These are phyloP conservation scores for Podocnemis expansa DNA, from an alignment of 2,113 vertebrate species.

Conservation along the genomic window DNA sequence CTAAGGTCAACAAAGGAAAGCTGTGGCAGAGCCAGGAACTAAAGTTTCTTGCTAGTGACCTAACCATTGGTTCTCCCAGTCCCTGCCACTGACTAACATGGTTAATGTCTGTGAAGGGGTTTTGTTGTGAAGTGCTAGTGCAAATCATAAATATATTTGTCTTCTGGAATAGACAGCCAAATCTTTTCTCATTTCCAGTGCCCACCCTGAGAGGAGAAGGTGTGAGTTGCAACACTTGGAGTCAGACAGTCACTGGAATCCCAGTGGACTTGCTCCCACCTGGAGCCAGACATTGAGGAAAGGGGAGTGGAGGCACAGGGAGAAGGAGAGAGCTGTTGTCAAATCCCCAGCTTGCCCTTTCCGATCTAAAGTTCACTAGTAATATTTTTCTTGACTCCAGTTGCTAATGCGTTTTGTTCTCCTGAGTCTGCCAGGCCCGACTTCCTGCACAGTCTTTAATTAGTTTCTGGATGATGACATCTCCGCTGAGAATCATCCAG, in stretches of 20 bases:
- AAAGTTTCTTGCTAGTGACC: fast-evolving
- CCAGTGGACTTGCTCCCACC: neutral
- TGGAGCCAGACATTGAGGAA: fast-evolving
- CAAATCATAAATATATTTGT: neutral
- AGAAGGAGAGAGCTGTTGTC: slow-evolving; percentile 58
- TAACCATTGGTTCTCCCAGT: neutral
- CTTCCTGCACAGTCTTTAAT: slow-evolving; percentile 81
- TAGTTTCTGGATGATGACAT: slow-evolving; percentile 84
- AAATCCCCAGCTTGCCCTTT: slow-evolving; percentile 74
- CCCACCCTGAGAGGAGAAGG: neutral
- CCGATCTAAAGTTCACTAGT: slow-evolving; percentile 77
- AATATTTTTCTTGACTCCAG: slow-evolving; percentile 69
- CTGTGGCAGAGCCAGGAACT: neutral
- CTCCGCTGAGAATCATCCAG: slow-evolving; percentile 74
- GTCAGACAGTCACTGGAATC: neutral
- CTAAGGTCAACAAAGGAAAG: neutral
- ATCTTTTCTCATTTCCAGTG: neutral
- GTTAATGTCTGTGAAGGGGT: neutral
- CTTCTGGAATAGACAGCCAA: neutral
- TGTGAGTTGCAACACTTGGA: neutral
- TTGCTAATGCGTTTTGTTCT: slow-evolving; percentile 80
- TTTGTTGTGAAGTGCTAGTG: neutral
- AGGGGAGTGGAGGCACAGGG: fast-evolving
- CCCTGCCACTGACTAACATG: neutral
- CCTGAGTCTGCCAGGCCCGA: slow-evolving; percentile 69